These are phyloP conservation scores for Cosmorhoe ocellata DNA, from an alignment of 2,888 invertebrate genomes.

Conservation along the genomic window DNA sequence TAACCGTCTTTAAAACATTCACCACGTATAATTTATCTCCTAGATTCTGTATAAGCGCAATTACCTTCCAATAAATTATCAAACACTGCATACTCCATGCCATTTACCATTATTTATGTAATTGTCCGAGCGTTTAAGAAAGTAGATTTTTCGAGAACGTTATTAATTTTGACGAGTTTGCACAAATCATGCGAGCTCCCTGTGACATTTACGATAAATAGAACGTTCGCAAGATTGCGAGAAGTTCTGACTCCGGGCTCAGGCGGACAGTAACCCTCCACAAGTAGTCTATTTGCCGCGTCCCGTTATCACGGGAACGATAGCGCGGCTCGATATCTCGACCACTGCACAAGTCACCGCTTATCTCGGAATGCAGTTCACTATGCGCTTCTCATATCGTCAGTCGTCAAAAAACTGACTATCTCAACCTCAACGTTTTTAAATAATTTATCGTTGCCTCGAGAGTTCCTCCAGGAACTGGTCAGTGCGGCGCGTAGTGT, in stretches of 20 bases:
- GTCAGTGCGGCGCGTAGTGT: constrained; percentile 47
- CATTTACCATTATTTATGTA: constrained; percentile 31
- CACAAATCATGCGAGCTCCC: constrained; percentile 24
- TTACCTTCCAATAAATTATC: too few relatives aligned
- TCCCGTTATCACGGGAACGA: constrained; percentile 69
- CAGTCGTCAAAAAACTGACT: constrained; percentile 52
- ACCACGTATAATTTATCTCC: too few relatives aligned
- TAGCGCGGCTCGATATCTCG: constrained; percentile 62
- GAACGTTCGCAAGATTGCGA: constrained; percentile 50
- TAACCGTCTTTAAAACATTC: too few relatives aligned
- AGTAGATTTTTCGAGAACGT: constrained; percentile 37
- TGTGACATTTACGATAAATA: constrained; percentile 50
- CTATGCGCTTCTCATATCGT: constrained; percentile 55
- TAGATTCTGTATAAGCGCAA: too few relatives aligned
- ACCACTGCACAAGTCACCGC: constrained; percentile 58
- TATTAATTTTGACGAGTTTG: constrained; percentile 34
- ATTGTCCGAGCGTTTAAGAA: constrained; percentile 47
- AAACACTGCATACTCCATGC: constrained; percentile 28
- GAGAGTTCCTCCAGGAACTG: constrained; percentile 47
- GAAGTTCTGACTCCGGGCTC: constrained; percentile 29
- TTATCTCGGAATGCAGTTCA: constrained; percentile 71
- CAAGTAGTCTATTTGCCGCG: constrained; percentile 55
- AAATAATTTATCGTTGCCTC: constrained; percentile 35
- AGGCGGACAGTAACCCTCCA: constrained; percentile 54
- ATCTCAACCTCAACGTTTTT: constrained; percentile 34